phyloP scores from a whole-genome alignment of 30 jellyfish, hydroid and myxozoan species.

The Chironex yamaguchii region DNA sequence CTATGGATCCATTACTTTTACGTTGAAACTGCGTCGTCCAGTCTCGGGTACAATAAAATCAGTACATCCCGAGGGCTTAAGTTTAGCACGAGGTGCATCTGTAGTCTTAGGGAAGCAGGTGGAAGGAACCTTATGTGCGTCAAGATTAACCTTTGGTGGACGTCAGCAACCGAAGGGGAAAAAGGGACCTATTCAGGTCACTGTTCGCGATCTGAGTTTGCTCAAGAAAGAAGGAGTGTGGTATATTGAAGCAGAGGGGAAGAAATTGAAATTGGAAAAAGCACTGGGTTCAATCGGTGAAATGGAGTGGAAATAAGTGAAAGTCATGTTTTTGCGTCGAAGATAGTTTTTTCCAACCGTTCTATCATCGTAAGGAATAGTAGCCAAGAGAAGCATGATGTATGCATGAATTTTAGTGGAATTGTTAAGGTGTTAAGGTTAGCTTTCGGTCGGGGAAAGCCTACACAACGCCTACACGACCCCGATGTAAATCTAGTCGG shows the following conservation, averaged over 20 bases:
- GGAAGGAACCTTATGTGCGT: slow-evolving; percentile 29
- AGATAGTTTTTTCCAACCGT: no score
- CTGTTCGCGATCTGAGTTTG: slow-evolving; percentile 44
- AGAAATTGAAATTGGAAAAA: slow-evolving; percentile 58
- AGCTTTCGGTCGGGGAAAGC: no score
- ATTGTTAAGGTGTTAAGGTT: no score
- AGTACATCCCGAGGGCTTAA: slow-evolving; percentile 77
- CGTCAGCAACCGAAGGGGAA: slow-evolving; percentile 78
- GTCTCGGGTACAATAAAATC: slow-evolving; percentile 72
- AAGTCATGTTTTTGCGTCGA: no score
- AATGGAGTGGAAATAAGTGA: slow-evolving; percentile 61
- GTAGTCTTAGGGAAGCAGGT: slow-evolving; percentile 67
- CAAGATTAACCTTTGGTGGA: slow-evolving; percentile 5
- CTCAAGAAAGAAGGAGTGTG: slow-evolving; percentile 63
- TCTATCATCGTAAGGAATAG: no score
- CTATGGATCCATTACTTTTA: slow-evolving; percentile 32
- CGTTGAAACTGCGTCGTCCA: slow-evolving; percentile 56
- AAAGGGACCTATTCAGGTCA: slow-evolving; percentile 83
- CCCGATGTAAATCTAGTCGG: no score
- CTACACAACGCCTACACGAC: no score
- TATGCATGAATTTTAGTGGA: no score
- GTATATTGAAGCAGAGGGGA: slow-evolving; percentile 83
- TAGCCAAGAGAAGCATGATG: no score
- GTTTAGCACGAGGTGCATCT: slow-evolving; percentile 82
- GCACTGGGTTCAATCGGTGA: slow-evolving; percentile 79